Evolutionary conservation across 2,888 invertebrate species (phyloP).

Genomic region (Sericinus montela): DNA sequence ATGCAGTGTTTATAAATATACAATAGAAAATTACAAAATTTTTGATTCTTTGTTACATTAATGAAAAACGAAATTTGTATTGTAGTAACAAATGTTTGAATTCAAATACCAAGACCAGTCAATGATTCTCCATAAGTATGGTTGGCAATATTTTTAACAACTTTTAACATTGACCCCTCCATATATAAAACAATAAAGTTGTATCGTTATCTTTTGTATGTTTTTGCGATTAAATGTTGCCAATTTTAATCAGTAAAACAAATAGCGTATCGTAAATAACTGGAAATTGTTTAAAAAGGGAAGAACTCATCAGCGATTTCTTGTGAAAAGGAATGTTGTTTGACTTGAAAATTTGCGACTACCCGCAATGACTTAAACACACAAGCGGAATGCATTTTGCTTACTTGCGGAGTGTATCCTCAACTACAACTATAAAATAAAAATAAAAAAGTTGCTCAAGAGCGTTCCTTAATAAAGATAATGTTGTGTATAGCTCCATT

Average conservation of each 20-base stretch:
- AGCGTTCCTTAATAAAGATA: too few relatives aligned
- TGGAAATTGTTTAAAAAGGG: neutral
- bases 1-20: too few relatives aligned
- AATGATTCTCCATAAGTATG: too few relatives aligned
- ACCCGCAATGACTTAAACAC: slow-evolving; percentile 2
- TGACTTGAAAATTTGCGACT: slow-evolving; percentile 13
- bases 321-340: slow-evolving; percentile 4
- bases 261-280: neutral
- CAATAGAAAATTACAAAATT: too few relatives aligned
- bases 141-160: neutral
- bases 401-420: neutral
- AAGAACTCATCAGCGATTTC: neutral
- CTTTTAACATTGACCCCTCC: too few relatives aligned
- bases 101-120: too few relatives aligned
- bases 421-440: neutral
- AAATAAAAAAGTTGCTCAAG: neutral
- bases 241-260: neutral
- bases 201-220: too few relatives aligned
- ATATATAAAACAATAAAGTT: too few relatives aligned
- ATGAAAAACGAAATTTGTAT: too few relatives aligned
- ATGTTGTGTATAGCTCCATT: too few relatives aligned
- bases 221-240: neutral
- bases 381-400: neutral
- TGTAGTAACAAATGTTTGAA: too few relatives aligned
- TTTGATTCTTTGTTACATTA: too few relatives aligned